Conservation (phyloP, 2,888 invertebrate genomes). For the Eulithis testata region DNA sequence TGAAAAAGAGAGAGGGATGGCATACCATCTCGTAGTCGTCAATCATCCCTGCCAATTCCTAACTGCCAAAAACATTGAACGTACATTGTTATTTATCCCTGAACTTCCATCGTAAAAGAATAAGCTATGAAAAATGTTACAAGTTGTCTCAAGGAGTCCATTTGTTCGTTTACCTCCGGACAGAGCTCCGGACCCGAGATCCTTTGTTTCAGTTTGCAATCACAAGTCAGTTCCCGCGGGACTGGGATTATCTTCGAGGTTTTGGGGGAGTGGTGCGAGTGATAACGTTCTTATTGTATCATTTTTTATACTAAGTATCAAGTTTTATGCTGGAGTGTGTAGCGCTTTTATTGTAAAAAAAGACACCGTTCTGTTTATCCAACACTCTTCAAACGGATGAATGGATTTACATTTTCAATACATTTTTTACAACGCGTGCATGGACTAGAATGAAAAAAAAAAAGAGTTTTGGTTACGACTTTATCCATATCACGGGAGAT, state of each 20-base stretch:
- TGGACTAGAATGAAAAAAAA: too few relatives aligned
- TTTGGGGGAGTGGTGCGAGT: constrained; percentile 20
- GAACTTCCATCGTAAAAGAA: constrained; percentile 24
- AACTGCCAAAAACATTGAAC: constrained; percentile 15
- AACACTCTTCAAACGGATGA: too few relatives aligned
- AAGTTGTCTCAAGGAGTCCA: constrained; percentile 23
- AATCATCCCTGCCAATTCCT: constrained; percentile 11
- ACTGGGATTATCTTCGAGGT: constrained; percentile 64
- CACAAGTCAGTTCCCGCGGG: constrained; percentile 59
- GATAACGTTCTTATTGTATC: not conserved
- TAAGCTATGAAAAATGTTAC: constrained; percentile 15
- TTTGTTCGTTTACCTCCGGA: constrained; percentile 45
- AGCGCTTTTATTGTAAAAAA: too few relatives aligned
- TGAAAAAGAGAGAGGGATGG: too few relatives aligned
- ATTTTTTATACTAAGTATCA: too few relatives aligned
- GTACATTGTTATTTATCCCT: constrained; percentile 34
- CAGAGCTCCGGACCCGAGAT: constrained; percentile 42
- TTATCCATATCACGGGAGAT: too few relatives aligned
- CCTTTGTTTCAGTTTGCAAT: constrained; percentile 64
- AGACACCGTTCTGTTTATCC: too few relatives aligned
- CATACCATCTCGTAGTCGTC: not conserved
- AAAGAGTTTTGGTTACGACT: too few relatives aligned
- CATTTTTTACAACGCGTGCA: too few relatives aligned
- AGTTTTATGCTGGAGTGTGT: too few relatives aligned
- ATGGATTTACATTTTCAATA: too few relatives aligned